Base-by-base conservation (phyloP, 1,140 invertebrate species). In the Aethina tumida region DNA sequence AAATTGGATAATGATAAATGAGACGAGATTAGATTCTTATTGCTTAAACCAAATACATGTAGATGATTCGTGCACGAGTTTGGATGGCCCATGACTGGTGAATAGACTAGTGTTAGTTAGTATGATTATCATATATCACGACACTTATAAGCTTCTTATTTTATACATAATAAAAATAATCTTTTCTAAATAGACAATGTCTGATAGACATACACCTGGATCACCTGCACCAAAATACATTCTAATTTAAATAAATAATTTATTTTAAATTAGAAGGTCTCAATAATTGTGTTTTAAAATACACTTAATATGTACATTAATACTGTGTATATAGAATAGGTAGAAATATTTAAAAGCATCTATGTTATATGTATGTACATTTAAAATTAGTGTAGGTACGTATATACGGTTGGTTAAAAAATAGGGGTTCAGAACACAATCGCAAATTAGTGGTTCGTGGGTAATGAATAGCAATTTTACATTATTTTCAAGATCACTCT, bases 61-160 rank as follows among this genome's bases (percentile, higher is more conserved):
- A 25, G 22, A 41, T 19, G 25, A 22, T 41, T 34, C n/a, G 39
- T 34, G 17, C 35, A 17, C 7, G 21, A 39, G n/a, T n/a, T n/a
- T n/a, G n/a, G n/a, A n/a, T n/a, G n/a, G n/a, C n/a, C n/a, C n/a
- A n/a, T n/a, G n/a, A n/a, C n/a, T n/a, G n/a, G n/a, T n/a, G n/a
- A n/a, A n/a, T n/a, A n/a, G n/a, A n/a, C n/a, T n/a, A n/a, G n/a
- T n/a, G n/a, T n/a, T n/a, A n/a, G 24, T 35, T 3, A 35, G 18
- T 39, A 38, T 50, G 49, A 50, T 50, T 50, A 50, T 50, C 49
- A 50, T 46, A 45, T 52, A 52, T 52, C 50, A 52, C 45, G 48
- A 53, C 51, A 53, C 29, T 50, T 48, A 53, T 41, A 53, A 53
- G 51, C 51, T 47, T 41, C 42, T 53, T 49, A 50, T 45, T 45